Base-by-base conservation (phyloP, 2,113 vertebrate genomes). In the Toxotes chatareus region DNA sequence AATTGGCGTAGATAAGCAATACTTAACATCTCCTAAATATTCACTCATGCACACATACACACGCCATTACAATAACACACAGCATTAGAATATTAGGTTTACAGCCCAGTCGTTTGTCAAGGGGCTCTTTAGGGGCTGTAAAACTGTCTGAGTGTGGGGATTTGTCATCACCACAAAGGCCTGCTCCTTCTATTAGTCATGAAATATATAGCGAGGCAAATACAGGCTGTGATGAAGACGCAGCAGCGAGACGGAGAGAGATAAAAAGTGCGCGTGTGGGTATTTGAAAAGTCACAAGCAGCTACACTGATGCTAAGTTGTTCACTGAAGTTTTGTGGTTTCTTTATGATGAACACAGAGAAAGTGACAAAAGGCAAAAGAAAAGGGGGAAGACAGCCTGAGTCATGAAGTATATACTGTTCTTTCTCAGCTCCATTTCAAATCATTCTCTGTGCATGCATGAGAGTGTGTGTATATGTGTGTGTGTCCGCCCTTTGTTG, bases 101-200 rank as follows among this genome's bases (percentile, higher is more conserved):
- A 96, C 96, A 94, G 96, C 96, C 95, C 80, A 46, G 89, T 88
- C 78, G 80, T 94, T 93, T 92, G 86, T 95, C 94, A 95, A 94
- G 94, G 94, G 94, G 96, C 95, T 97, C 96, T 98, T 97, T 96
- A 97, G 95, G 93, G 95, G 96, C 96, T 95, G 84, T 99, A 98
- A 99, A 99, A 94, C 94, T 97, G 97, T 96, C 97, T 91, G 85
- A 91, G 93, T 90, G 92, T 91, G 90, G 95, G 95, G 95, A 97
- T 97, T 96, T 96, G 96, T 97, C 96, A 97, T 92, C 92, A 91
- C 62, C 95, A 96, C 96, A 95, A 96, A 96, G 93, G 93, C 94
- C 93, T 91, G 93, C 94, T 95, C 94, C 96, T 86, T 96, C 95
- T 95, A 95, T 97, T 96, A 96, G 96, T 95, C 95, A 96, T 97